Evolutionary conservation across 1,140 invertebrate species (phyloP), one percentile per base, ranked within the genome.

Genomic region (Branchinecta lynchi): DNA sequence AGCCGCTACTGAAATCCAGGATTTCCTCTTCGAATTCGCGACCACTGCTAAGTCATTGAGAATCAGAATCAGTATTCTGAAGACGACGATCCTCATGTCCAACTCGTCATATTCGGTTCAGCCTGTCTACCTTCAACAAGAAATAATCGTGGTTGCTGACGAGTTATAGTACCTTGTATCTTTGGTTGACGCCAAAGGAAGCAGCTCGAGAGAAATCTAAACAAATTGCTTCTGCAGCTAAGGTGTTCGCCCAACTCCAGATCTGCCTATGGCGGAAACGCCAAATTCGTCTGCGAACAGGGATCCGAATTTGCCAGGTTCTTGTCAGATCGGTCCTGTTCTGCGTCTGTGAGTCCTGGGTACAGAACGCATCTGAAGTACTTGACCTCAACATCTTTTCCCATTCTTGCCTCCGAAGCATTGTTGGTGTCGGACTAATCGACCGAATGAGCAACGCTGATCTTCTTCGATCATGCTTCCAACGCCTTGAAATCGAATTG

Each of bases 121-220:
- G 46, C 46, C 46, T 51, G n/a, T 51, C 46, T 51, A 51, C n/a
- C 46, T 51, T n/a, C 46, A 51, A 51, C 46, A 51, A 51, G 46
- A 9, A 9, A n/a, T 9, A 51, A 51, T 51, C n/a, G 46, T 9
- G 46, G 46, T 51, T 9, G 46, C n/a, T 9, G 46, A 51, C 9
- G 46, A 51, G n/a, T 51, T 51, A 51, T 9, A 51, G 46, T 51
- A 51, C 46, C 46, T 51, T 9, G 46, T 9, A 51, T 51, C 46
- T 51, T n/a, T 51, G 46, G n/a, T 51, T n/a, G n/a, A 51, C n/a
- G 46, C 9, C 46, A 51, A 51, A 9, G 46, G n/a, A 51, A 51
- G 46, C 46, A 51, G 46, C 46, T 51, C 46, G n/a, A 51, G n/a
- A n/a, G 46, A 51, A 51, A n/a, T 51, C 46, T n/a, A 51, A 9